Percentiles rank a stretch among this genome's conserved stretches.
Evolutionary conservation across 2,888 invertebrate species (phyloP).

Genomic region (Noctua janthe): DNA sequence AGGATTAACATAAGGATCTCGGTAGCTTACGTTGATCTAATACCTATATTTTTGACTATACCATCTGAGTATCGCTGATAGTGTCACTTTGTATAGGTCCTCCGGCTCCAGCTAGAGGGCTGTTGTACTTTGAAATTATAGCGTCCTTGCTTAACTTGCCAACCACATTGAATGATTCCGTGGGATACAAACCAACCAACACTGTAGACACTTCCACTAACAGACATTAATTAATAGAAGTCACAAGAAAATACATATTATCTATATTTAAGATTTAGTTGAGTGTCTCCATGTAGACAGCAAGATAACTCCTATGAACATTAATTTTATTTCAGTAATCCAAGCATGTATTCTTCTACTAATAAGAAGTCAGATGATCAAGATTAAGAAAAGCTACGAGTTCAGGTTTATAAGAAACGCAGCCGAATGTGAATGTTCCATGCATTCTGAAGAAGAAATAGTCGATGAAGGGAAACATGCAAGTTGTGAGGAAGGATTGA

Average conservation of each 20-base stretch:
- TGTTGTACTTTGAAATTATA: too few relatives aligned
- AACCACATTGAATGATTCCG: background rate
- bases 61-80: background rate
- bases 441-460: constrained; percentile 44
- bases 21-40: background rate
- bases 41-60: background rate
- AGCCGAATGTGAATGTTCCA: constrained; percentile 57
- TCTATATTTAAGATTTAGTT: background rate
- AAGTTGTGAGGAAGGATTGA: background rate
- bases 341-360: constrained; percentile 58
- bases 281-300: background rate
- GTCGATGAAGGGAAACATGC: constrained; percentile 17
- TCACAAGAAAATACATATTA: background rate
- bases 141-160: background rate
- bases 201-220: background rate
- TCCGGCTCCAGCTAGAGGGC: background rate
- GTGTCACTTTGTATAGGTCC: background rate
- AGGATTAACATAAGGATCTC: background rate
- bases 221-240: background rate
- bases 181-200: background rate
- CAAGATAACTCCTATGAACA: background rate
- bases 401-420: constrained; percentile 52
- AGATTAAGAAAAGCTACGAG: constrained; percentile 42
- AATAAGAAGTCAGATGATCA: constrained; percentile 55
- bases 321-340: constrained; percentile 50